A percentile compares a stretch with the other conserved stretches of the same genome.
Conservation (phyloP, 2,888 invertebrate genomes). For the Spicauda simplicius region DNA sequence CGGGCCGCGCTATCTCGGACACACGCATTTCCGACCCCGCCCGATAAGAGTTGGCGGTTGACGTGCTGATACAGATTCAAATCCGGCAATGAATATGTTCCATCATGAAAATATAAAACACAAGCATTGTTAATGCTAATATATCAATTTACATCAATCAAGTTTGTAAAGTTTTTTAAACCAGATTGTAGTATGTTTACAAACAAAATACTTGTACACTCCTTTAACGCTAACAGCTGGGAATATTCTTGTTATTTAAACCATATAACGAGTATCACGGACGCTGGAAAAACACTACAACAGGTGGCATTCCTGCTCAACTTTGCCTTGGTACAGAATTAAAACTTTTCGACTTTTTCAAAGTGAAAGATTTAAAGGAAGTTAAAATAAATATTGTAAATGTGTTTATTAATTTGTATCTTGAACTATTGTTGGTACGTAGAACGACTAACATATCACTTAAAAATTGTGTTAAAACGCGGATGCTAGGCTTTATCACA, state of each 20-base stretch:
- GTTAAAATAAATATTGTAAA: no score
- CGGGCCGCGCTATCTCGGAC: constrained; percentile 79
- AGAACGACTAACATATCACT: neutral
- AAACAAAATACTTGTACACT: neutral
- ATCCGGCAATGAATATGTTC: constrained; percentile 28
- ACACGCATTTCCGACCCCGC: constrained; percentile 85
- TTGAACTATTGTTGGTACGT: neutral
- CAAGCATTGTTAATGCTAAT: neutral
- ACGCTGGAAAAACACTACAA: constrained; percentile 14
- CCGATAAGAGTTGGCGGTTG: constrained; percentile 67
- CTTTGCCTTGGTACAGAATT: no score
- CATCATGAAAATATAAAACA: neutral
- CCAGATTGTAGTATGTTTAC: neutral
- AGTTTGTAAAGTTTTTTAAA: neutral
- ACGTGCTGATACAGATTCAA: constrained; percentile 31
- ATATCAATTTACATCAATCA: neutral
- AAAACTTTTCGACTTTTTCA: neutral
- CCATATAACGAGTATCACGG: neutral
- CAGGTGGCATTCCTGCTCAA: constrained; percentile 21
- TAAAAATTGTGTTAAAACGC: constrained; percentile 20
- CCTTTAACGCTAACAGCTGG: neutral
- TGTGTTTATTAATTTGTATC: no score
- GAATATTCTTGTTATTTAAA: neutral
- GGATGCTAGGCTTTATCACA: constrained; percentile 23
- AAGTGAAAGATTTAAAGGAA: no score